phyloP scores from a whole-genome alignment of 2,113 vertebrate genomes.

The Centropus unirufus region DNA sequence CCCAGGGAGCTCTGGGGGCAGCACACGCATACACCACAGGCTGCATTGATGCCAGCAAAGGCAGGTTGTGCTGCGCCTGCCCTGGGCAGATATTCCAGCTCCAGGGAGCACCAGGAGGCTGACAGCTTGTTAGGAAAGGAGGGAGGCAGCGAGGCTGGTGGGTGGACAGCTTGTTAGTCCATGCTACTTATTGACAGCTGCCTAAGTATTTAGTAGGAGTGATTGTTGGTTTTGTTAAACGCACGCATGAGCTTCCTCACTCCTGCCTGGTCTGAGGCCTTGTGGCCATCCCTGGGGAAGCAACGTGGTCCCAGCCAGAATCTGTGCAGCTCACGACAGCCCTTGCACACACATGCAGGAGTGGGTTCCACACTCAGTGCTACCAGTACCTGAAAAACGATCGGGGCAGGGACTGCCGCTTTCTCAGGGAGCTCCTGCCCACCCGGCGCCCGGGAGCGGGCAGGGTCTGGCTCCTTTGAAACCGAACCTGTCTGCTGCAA shows the following conservation, averaged over 20 bases:
- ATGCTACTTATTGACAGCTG: slow-evolving; percentile 54
- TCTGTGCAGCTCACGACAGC: slow-evolving; percentile 9
- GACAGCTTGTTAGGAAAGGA: slow-evolving; percentile 48
- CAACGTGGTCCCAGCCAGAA: slow-evolving; percentile 6
- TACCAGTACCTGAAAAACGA: slow-evolving; percentile 92
- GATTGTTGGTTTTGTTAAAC: slow-evolving; percentile 35
- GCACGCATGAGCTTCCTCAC: neutral
- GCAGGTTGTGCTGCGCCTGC: neutral
- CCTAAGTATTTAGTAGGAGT: slow-evolving; percentile 50
- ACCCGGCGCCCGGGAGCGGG: slow-evolving; percentile 86
- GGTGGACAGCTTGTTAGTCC: slow-evolving; percentile 66
- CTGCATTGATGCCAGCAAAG: neutral
- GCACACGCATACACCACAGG: neutral
- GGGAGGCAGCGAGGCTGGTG: slow-evolving; percentile 20
- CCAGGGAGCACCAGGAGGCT: neutral
- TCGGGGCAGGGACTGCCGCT: slow-evolving; percentile 90
- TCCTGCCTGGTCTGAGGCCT: neutral
- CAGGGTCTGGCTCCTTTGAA: slow-evolving; percentile 94
- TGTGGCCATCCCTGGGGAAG: neutral
- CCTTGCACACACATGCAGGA: slow-evolving; percentile 68
- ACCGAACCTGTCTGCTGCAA: slow-evolving; percentile 91
- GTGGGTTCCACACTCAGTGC: slow-evolving; percentile 57
- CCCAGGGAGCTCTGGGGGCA: neutral
- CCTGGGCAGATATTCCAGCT: slow-evolving; percentile 4
- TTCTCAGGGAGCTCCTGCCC: slow-evolving; percentile 85